Evolutionary conservation across 2,888 invertebrate genomes (phyloP).

Genomic region (Romanomermis culicivorax): DNA sequence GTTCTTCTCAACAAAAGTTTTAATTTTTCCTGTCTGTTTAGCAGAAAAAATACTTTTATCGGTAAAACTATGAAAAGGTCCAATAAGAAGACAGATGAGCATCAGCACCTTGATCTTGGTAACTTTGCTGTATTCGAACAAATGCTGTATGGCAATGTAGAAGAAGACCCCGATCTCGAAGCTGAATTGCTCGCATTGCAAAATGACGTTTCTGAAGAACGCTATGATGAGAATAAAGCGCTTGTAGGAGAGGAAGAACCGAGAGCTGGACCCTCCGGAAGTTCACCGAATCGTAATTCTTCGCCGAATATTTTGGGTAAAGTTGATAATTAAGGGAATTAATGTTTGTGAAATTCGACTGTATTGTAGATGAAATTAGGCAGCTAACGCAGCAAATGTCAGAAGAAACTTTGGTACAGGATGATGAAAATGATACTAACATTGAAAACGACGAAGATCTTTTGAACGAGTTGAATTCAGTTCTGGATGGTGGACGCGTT

Average conservation of each 20-base stretch:
- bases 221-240: constrained; percentile 4
- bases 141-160: constrained; percentile 11
- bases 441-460: constrained; percentile 11
- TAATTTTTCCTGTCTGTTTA: no score
- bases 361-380: neutral
- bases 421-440: constrained; percentile 7
- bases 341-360: no score
- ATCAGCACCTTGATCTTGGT: neutral
- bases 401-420: constrained; percentile 9
- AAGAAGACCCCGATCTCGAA: constrained; percentile 12
- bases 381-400: constrained; percentile 6
- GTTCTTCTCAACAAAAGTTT: no score
- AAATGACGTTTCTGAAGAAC: neutral
- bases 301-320: no score
- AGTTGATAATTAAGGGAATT: no score
- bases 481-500: no score
- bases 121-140: constrained; percentile 8
- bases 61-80: no score
- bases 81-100: no score
- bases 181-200: constrained; percentile 10
- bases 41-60: no score
- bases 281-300: no score
- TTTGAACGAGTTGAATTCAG: constrained; percentile 6
- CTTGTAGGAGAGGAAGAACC: neutral
- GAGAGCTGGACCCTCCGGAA: neutral